Percentiles rank a stretch among this genome's conserved stretches.
These are phyloP conservation scores for Hymenopus coronatus DNA, from an alignment of 2,888 invertebrate species.

Conservation along the genomic window DNA sequence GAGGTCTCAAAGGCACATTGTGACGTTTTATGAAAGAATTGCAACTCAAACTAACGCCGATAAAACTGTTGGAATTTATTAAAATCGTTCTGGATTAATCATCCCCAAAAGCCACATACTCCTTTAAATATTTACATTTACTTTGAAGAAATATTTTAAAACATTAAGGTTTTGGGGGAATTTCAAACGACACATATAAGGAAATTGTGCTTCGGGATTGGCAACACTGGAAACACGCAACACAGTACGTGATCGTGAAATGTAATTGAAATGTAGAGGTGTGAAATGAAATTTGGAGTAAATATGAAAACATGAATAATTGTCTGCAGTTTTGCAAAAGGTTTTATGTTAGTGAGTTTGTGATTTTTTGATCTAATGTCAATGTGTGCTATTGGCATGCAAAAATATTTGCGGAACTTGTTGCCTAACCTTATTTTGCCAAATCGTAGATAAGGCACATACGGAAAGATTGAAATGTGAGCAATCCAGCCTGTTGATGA, in stretches of 20 bases:
- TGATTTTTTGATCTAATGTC: background rate
- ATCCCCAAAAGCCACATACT: too few relatives aligned
- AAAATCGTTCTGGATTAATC: too few relatives aligned
- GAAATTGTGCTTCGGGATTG: too few relatives aligned
- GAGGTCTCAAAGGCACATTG: too few relatives aligned
- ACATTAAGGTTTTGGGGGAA: too few relatives aligned
- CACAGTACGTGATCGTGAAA: background rate
- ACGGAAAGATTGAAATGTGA: background rate
- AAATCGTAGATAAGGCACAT: background rate
- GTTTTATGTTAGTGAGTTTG: background rate
- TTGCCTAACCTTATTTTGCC: background rate
- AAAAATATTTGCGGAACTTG: background rate
- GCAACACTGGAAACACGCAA: background rate
- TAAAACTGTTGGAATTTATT: too few relatives aligned
- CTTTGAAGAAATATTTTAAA: too few relatives aligned
- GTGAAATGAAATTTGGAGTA: background rate
- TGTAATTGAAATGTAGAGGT: background rate
- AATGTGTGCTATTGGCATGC: background rate
- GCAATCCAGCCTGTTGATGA: background rate
- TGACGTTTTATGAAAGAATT: too few relatives aligned
- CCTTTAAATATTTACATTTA: too few relatives aligned
- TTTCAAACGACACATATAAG: too few relatives aligned
- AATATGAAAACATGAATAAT: background rate
- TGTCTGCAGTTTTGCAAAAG: background rate
- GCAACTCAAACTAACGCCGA: too few relatives aligned